A percentile compares a stretch with the other conserved stretches of the same genome.
Evolutionary conservation across 1,140 invertebrate species (phyloP).

Genomic region (Mycetomoellerius zeteki): DNA sequence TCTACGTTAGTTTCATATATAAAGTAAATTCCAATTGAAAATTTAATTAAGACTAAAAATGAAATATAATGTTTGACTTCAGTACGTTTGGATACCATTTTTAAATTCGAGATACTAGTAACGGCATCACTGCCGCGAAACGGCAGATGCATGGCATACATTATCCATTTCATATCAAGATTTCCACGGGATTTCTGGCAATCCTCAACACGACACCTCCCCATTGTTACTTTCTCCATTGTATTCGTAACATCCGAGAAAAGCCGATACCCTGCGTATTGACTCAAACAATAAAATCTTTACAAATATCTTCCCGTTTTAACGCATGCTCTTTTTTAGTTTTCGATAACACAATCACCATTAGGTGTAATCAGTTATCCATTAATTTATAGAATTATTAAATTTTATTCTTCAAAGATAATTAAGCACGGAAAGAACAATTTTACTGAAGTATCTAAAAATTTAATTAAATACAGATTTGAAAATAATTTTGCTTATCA

Average conservation of each 20-base stretch:
- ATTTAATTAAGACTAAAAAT: constrained; percentile 40
- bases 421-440: too few relatives aligned
- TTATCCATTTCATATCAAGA: constrained; percentile 72
- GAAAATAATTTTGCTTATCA: too few relatives aligned
- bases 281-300: constrained; percentile 75
- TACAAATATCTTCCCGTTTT: constrained; percentile 40
- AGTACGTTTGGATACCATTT: background rate
- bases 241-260: constrained; percentile 51
- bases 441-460: too few relatives aligned
- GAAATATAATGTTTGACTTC: constrained; percentile 8
- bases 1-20: background rate
- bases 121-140: constrained; percentile 2
- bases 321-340: too few relatives aligned
- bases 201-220: constrained; percentile 63
- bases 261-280: constrained; percentile 22
- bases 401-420: background rate
- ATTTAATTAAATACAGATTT: too few relatives aligned
- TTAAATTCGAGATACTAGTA: background rate
- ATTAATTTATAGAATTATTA: background rate
- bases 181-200: constrained; percentile 70
- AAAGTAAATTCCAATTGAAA: constrained; percentile 33
- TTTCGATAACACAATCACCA: constrained; percentile 13
- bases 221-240: constrained; percentile 49
- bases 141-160: constrained; percentile 20
- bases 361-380: background rate